These are phyloP conservation scores for Trichogramma dendrolimi DNA, from an alignment of 2,888 invertebrate genomes.

Conservation along the genomic window DNA sequence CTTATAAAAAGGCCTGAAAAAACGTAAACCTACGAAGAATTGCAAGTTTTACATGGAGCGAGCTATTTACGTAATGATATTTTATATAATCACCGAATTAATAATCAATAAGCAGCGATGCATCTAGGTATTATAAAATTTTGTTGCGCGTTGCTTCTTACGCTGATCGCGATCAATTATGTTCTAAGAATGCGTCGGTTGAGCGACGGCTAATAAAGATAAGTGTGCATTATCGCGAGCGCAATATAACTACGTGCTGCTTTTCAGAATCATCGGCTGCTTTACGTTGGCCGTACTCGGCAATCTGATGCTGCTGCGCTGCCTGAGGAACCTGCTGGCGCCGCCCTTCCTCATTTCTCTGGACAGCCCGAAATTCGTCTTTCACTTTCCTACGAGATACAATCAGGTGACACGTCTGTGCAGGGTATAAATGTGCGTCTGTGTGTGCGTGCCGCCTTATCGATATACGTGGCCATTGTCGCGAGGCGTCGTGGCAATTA, in stretches of 20 bases:
- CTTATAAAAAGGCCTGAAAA: conserved; percentile 9
- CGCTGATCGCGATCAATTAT: no score
- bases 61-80: no score
- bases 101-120: no score
- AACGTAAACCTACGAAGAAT: no score
- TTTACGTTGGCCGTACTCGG: conserved; percentile 31
- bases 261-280: conserved; percentile 31
- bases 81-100: no score
- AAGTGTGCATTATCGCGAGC: background rate
- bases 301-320: conserved; percentile 49
- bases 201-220: background rate
- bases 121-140: no score
- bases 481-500: background rate
- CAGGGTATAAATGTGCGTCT: background rate
- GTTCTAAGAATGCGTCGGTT: background rate
- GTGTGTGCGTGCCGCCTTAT: background rate
- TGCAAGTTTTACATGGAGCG: no score
- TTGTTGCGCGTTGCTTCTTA: no score
- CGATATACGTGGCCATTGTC: background rate
- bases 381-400: conserved; percentile 60
- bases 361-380: conserved; percentile 59
- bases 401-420: conserved; percentile 30
- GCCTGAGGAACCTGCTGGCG: conserved; percentile 57
- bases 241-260: background rate
- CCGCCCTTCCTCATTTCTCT: conserved; percentile 59